These are phyloP conservation scores for Aspiorhynchus laticeps DNA, from an alignment of 2,113 vertebrate species.

Conservation along the genomic window DNA sequence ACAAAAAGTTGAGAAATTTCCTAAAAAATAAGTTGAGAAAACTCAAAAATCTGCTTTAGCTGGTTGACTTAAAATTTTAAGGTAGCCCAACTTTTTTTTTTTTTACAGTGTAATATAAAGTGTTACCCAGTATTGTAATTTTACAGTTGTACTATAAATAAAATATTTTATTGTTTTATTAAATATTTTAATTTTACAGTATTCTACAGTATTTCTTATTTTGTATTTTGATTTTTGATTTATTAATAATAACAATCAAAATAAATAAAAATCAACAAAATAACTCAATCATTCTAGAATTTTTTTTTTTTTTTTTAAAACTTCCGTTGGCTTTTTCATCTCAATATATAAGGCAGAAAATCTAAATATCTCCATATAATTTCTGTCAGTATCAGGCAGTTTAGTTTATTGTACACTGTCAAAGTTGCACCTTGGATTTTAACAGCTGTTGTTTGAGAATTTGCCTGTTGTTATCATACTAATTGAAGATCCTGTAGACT, in stretches of 20 bases:
- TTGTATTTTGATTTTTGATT: background rate
- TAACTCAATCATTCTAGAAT: background rate
- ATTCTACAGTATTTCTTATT: background rate
- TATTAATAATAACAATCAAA: background rate
- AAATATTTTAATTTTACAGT: background rate
- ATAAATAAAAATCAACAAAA: background rate
- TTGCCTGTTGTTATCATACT: background rate
- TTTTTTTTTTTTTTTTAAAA: background rate
- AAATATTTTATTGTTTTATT: background rate
- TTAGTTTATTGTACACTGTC: background rate
- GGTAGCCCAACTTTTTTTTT: too few species aligned
- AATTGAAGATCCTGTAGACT: background rate
- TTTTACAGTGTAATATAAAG: too few species aligned
- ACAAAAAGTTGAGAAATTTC: too few species aligned
- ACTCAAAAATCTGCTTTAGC: too few species aligned
- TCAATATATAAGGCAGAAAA: background rate
- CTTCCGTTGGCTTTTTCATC: background rate
- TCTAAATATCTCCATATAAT: background rate
- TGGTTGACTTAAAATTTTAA: too few species aligned
- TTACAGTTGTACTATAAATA: background rate
- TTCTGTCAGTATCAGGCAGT: background rate
- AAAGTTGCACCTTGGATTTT: background rate
- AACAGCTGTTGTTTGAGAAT: background rate
- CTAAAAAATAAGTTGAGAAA: too few species aligned
- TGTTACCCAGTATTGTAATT: too few species aligned